Evolutionary conservation across 2,888 invertebrate species (phyloP).

Genomic region (Ormyrus pomaceus): DNA sequence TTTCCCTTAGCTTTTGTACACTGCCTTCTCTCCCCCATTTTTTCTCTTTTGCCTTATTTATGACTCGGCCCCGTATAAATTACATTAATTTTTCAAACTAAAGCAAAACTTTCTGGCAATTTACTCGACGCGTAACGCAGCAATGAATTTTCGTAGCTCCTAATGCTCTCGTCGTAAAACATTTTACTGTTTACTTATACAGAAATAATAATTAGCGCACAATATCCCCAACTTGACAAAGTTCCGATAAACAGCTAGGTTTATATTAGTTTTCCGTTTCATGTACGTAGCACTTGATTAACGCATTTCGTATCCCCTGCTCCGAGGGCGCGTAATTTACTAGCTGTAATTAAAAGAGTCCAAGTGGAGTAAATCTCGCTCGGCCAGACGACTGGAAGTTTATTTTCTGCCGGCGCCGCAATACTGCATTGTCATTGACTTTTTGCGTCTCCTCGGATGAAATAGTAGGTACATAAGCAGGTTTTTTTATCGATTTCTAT

Average conservation of each 20-base stretch:
- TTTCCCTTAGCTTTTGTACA: background rate
- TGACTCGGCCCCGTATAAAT: background rate
- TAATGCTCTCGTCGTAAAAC: too few relatives aligned
- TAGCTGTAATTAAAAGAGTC: constrained; percentile 39
- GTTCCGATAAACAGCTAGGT: too few relatives aligned
- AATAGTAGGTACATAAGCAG: too few relatives aligned
- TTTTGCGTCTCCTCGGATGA: too few relatives aligned
- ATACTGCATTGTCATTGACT: constrained; percentile 10
- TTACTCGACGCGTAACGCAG: too few relatives aligned
- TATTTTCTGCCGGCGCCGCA: constrained; percentile 59
- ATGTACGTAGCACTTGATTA: too few relatives aligned
- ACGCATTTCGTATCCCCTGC: background rate
- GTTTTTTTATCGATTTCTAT: too few relatives aligned
- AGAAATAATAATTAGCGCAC: too few relatives aligned
- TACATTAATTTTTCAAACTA: constrained; percentile 14
- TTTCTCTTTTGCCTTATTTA: constrained; percentile 16
- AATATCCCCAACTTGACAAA: too few relatives aligned
- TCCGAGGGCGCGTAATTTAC: constrained; percentile 3
- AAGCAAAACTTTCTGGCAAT: background rate
- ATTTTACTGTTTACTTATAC: too few relatives aligned
- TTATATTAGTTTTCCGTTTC: too few relatives aligned
- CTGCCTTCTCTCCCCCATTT: background rate
- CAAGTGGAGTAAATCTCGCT: constrained; percentile 14
- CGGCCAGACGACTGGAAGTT: constrained; percentile 30
- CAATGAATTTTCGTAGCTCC: too few relatives aligned